phyloP scores from a whole-genome alignment of 2,888 invertebrate species.

The Drosophila seclusa region DNA sequence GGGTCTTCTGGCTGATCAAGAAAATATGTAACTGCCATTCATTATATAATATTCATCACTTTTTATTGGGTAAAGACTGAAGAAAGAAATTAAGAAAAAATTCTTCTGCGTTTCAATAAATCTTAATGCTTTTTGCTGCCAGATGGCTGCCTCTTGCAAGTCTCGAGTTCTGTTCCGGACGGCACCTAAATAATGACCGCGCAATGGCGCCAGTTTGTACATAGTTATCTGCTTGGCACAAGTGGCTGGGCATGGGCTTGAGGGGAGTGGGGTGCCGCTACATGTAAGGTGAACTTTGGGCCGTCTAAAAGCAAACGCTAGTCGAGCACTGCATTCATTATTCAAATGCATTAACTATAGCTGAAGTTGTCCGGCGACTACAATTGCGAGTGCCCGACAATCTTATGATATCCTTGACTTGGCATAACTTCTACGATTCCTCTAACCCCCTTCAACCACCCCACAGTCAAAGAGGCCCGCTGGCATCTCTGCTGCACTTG shows the following conservation, averaged over 20 bases:
- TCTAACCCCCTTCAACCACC: neutral
- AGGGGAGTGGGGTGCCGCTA: neutral
- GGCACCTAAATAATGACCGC: slow-evolving; percentile 71
- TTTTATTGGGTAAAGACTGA: slow-evolving; percentile 5
- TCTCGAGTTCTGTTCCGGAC: slow-evolving; percentile 57
- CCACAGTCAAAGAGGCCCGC: neutral
- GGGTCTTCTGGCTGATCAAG: neutral
- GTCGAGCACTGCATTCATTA: slow-evolving; percentile 62
- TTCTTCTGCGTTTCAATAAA: slow-evolving; percentile 78
- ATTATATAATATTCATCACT: neutral
- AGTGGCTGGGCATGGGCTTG: slow-evolving; percentile 16
- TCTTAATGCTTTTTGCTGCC: slow-evolving; percentile 63
- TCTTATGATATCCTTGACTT: slow-evolving; percentile 77
- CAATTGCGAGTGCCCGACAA: slow-evolving; percentile 44
- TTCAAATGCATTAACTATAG: slow-evolving; percentile 75
- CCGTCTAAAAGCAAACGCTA: slow-evolving; percentile 15
- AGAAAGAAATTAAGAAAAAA: slow-evolving; percentile 29
- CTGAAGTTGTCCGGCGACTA: slow-evolving; percentile 43
- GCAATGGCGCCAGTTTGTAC: slow-evolving; percentile 72
- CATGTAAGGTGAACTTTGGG: slow-evolving; percentile 52
- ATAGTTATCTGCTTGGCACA: slow-evolving; percentile 68
- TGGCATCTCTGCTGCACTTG: slow-evolving; percentile 13
- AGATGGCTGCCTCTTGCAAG: slow-evolving; percentile 52
- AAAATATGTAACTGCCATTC: neutral
- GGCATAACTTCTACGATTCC: slow-evolving; percentile 64